Conservation (phyloP, 2,888 invertebrate genomes). For the Linyphia triangularis region DNA sequence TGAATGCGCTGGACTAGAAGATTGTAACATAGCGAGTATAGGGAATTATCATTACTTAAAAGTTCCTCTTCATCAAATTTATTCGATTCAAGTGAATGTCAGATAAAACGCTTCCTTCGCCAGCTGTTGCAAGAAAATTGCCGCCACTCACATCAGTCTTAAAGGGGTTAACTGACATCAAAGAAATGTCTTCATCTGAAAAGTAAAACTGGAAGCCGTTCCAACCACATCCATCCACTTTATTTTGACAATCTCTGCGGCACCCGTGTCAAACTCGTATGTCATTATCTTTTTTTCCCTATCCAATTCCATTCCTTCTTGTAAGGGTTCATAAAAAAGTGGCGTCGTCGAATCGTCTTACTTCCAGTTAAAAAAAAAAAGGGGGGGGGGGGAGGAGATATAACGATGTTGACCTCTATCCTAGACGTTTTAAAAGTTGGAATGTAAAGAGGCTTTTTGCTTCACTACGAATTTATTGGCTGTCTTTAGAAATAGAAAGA, state of each 20-base stretch:
- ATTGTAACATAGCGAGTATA: too few relatives aligned
- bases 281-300: not conserved
- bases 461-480: constrained; percentile 39
- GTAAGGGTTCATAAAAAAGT: not conserved
- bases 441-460: not conserved
- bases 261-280: constrained; percentile 6
- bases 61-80: too few relatives aligned
- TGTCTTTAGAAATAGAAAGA: constrained; percentile 4
- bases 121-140: not conserved
- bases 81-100: too few relatives aligned
- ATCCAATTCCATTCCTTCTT: not conserved
- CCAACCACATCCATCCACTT: not conserved
- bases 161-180: not conserved
- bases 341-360: constrained; percentile 16
- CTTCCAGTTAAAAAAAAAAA: not conserved
- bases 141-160: not conserved
- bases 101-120: too few relatives aligned
- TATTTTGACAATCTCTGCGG: constrained; percentile 35
- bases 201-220: not conserved
- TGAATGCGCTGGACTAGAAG: too few relatives aligned
- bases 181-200: not conserved
- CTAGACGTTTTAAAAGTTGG: too few relatives aligned
- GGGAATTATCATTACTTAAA: too few relatives aligned
- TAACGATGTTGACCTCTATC: constrained; percentile 27
- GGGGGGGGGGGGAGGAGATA: not conserved